These are phyloP conservation scores for Ia io DNA, from an alignment of 2,113 vertebrate species.

Conservation along the genomic window DNA sequence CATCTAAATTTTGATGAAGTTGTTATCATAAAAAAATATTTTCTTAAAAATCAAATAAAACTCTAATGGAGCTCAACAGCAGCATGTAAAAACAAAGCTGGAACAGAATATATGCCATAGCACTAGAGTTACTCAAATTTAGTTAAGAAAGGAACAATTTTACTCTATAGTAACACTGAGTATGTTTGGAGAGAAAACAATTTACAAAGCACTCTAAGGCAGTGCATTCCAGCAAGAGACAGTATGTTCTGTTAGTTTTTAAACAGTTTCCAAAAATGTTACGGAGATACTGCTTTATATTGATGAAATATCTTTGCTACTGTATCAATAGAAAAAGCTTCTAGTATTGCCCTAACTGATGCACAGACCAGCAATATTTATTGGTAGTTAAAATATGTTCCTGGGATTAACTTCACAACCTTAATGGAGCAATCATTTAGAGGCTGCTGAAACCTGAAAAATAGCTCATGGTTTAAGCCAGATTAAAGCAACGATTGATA, in stretches of 20 bases:
- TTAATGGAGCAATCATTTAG: constrained; percentile 68
- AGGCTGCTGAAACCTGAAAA: constrained; percentile 36
- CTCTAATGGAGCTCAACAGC: constrained; percentile 1
- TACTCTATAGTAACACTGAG: not conserved
- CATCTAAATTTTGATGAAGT: constrained; percentile 43
- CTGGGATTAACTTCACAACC: constrained; percentile 54
- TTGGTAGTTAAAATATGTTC: constrained; percentile 60
- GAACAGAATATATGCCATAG: not conserved
- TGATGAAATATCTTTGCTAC: not conserved
- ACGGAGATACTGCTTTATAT: constrained; percentile 1
- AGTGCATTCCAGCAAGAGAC: not conserved
- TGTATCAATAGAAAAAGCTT: constrained; percentile 51
- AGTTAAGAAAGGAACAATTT: constrained; percentile 42
- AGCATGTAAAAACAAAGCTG: constrained; percentile 46
- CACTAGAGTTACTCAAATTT: not conserved
- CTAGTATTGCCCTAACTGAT: constrained; percentile 44
- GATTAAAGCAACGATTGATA: constrained; percentile 65
- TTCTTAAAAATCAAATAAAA: constrained; percentile 54
- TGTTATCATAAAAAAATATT: constrained; percentile 24
- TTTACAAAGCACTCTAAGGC: not conserved
- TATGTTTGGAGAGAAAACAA: not conserved
- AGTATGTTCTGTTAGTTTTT: not conserved
- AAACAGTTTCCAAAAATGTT: constrained; percentile 43
- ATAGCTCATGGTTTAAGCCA: constrained; percentile 53
- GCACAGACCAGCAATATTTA: constrained; percentile 1